Evolutionary conservation across 2,888 invertebrate genomes (phyloP), one percentile per base, ranked within the genome.

Genomic region (Cynaeus angustus): DNA sequence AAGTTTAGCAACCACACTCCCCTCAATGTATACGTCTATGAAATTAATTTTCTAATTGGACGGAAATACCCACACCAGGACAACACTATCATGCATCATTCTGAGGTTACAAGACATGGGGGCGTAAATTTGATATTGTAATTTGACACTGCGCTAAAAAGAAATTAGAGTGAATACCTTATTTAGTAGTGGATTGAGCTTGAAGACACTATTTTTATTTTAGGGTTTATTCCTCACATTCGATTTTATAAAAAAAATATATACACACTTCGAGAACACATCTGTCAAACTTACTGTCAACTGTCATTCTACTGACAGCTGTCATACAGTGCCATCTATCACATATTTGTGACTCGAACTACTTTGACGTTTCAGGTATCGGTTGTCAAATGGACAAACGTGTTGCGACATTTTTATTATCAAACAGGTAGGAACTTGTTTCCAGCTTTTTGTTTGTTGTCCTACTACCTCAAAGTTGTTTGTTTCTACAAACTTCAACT

Each of bases 1-100:
- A 75, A 75, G 72, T 70, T 77, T 72, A 74, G 69, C 59, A 33
- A 71, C 45, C 38, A 58, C 52, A 52, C 13, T 59, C 28, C 56
- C 46, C 26, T 65, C 59, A 66, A 70, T 66, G 66, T 3, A 21
- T 4, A 21, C 21, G 21, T 21, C 1, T 21, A 1, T 4, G 21
- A 48, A 68, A 26, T 37, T 12, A 50, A 21, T 50, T 68, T 58
- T 64, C 50, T 61, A 21, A 50, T 14, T 41, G 16, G 21, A 59
- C 58, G 59, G 59, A 59, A 59, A 59, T 59, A 33, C 21, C 21
- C 21, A 21, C 21, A 21, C 21, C n/a, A n/a, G n/a, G 21, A 21
- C 21, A 4, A 21, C 1, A 21, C 4, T 21, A 21, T 21, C 21
- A n/a, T 21, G 1, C 21, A 21, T 21, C 21, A 4, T 21, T 21